Conservation (phyloP, 2,113 vertebrate species). For the Lota lota region DNA sequence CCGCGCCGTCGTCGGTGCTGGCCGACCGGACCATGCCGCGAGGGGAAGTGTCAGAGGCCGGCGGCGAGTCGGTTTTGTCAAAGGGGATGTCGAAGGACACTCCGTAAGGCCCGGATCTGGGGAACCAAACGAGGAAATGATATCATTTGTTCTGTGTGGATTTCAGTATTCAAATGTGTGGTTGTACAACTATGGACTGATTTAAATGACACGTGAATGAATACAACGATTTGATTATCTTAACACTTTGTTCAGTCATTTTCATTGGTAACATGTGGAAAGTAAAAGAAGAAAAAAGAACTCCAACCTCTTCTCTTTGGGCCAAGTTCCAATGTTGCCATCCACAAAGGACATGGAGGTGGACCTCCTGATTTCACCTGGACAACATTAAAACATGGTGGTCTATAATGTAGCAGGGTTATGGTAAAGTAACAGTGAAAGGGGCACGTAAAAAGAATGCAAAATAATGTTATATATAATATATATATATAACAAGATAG, state of each 20-base stretch:
- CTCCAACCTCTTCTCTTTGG: constrained; percentile 90
- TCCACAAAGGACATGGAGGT: constrained; percentile 97
- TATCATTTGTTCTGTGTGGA: neutral
- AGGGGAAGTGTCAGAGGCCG: constrained; percentile 58
- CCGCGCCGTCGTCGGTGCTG: constrained; percentile 91
- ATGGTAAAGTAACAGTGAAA: neutral
- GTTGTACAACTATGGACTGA: neutral
- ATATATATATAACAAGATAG: neutral
- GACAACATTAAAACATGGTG: constrained; percentile 19
- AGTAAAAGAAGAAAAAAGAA: neutral
- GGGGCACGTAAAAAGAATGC: neutral
- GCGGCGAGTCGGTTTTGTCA: constrained; percentile 80
- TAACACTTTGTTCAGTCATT: neutral
- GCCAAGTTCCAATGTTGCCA: constrained; percentile 93
- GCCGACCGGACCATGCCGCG: constrained; percentile 85
- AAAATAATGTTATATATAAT: neutral
- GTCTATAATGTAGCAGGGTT: neutral
- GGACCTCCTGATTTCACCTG: constrained; percentile 91
- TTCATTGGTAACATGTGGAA: neutral
- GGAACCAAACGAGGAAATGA: neutral
- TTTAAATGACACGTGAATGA: neutral
- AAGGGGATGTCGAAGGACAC: constrained; percentile 98
- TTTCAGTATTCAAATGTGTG: neutral
- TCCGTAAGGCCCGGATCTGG: constrained; percentile 88
- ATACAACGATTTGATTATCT: neutral